Conservation (phyloP, 2,888 invertebrate genomes). For the Sturmia bella region DNA sequence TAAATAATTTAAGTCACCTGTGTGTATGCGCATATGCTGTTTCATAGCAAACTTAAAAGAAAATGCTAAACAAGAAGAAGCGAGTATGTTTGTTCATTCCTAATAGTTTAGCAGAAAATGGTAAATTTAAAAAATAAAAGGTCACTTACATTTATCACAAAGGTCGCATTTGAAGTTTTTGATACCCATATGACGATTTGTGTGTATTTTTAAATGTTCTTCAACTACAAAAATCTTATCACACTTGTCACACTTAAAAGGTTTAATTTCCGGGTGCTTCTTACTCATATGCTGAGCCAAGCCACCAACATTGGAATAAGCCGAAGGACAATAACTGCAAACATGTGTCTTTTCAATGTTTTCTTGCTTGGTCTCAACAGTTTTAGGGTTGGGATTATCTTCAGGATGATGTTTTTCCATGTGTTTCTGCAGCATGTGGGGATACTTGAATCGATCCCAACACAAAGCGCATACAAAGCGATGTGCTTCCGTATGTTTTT, state of each 20-base stretch:
- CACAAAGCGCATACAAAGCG: slow-evolving; percentile 64
- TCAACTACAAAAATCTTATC: slow-evolving; percentile 65
- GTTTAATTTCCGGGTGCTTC: slow-evolving; percentile 64
- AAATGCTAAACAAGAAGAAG: slow-evolving; percentile 48
- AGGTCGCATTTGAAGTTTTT: slow-evolving; percentile 66
- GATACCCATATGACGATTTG: slow-evolving; percentile 65
- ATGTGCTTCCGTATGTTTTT: slow-evolving; percentile 63
- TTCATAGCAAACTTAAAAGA: slow-evolving; percentile 77
- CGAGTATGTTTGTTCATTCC: too few species aligned
- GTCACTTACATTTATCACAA: slow-evolving; percentile 64
- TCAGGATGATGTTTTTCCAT: slow-evolving; percentile 67
- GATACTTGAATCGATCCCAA: slow-evolving; percentile 67
- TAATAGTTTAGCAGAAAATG: too few species aligned
- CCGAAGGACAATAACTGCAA: slow-evolving; percentile 62
- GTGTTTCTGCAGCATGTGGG: slow-evolving; percentile 62
- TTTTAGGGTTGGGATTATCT: slow-evolving; percentile 47
- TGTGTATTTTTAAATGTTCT: slow-evolving; percentile 67
- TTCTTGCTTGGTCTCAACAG: slow-evolving; percentile 49
- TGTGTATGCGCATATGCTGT: slow-evolving; percentile 84
- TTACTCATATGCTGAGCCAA: slow-evolving; percentile 67
- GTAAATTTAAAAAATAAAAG: too few species aligned
- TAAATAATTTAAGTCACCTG: slow-evolving; percentile 83
- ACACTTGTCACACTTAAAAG: slow-evolving; percentile 66
- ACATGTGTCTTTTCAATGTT: slow-evolving; percentile 57
- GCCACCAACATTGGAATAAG: slow-evolving; percentile 64